These are phyloP conservation scores for Sesia apiformis DNA, from an alignment of 2,888 invertebrate species.

Conservation along the genomic window DNA sequence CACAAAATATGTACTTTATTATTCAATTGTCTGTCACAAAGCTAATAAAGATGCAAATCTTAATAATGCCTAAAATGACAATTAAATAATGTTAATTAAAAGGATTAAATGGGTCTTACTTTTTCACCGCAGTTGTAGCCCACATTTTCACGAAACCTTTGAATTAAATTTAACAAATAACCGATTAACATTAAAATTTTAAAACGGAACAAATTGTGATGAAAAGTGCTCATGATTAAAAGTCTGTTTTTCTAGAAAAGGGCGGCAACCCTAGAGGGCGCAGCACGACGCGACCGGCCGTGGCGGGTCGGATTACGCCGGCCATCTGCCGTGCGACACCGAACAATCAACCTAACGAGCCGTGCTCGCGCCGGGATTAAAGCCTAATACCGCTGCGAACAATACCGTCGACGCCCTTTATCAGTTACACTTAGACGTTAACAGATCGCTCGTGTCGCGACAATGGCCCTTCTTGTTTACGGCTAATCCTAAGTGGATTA, in stretches of 20 bases:
- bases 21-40: too few species aligned
- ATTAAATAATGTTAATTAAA: too few species aligned
- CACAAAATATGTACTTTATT: background rate
- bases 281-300: slow-evolving; percentile 9
- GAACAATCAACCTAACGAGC: slow-evolving; percentile 72
- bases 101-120: too few species aligned
- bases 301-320: slow-evolving; percentile 62
- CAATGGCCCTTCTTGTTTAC: slow-evolving; percentile 64
- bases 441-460: slow-evolving; percentile 63
- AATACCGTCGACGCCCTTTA: slow-evolving; percentile 57
- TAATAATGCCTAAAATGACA: too few species aligned
- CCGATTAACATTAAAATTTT: too few species aligned
- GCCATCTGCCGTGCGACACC: slow-evolving; percentile 63
- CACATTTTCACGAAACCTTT: too few species aligned
- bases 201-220: too few species aligned
- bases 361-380: slow-evolving; percentile 64
- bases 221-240: too few species aligned
- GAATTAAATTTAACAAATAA: too few species aligned
- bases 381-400: slow-evolving; percentile 65
- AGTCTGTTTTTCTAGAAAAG: background rate
- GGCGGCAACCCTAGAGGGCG: background rate
- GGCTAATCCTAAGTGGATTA: slow-evolving; percentile 4
- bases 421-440: slow-evolving; percentile 62
- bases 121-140: too few species aligned
- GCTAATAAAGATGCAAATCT: too few species aligned